Percentiles rank a stretch among this genome's conserved stretches.
Conservation (phyloP, 1,140 invertebrate genomes). For the Planococcus citri region DNA sequence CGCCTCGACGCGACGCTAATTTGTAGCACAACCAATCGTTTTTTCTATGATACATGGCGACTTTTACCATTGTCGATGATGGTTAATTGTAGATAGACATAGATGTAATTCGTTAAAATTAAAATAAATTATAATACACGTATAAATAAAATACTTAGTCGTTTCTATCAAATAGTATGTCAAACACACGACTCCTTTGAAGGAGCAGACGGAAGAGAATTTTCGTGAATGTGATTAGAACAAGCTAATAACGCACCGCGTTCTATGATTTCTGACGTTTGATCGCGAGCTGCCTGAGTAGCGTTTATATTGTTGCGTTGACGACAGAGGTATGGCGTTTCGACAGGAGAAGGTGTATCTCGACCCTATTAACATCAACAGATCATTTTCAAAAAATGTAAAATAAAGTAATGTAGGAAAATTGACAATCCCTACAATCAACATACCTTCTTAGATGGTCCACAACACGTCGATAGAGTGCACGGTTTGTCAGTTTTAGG, state of each 20-base stretch:
- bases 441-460: conserved; percentile 49
- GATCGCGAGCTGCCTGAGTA: conserved; percentile 35
- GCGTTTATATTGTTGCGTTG: conserved; percentile 45
- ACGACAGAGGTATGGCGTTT: conserved; percentile 62
- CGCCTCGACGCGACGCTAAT: no score
- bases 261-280: conserved; percentile 47
- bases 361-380: conserved; percentile 41
- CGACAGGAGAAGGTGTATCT: conserved; percentile 58
- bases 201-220: background rate
- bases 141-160: no score
- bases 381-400: conserved; percentile 3
- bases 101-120: no score
- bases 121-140: no score
- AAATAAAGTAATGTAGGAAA: background rate
- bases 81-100: no score
- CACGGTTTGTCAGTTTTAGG: conserved; percentile 71
- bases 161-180: no score
- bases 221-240: conserved; percentile 21
- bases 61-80: no score
- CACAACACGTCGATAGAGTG: conserved; percentile 71
- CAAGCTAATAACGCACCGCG: conserved; percentile 41
- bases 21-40: no score
- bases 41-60: no score
- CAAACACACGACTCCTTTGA: background rate
- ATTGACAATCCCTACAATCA: background rate